Evolutionary conservation across 2,888 invertebrate species (phyloP), one percentile per base, ranked within the genome.

Genomic region (Urechis unicinctus): DNA sequence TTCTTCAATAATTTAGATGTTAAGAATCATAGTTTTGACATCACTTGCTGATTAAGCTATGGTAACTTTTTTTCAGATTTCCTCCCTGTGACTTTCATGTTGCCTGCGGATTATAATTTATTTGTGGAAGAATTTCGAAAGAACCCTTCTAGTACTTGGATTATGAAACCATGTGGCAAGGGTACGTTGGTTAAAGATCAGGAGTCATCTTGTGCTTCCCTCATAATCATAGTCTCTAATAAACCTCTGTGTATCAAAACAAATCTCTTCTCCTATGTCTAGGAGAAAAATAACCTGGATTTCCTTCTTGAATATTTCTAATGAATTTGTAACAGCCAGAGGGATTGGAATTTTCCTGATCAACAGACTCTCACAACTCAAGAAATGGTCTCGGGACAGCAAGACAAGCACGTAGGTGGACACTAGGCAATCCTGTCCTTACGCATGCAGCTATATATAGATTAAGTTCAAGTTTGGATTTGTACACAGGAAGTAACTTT

Each of bases 51-150:
- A n/a, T n/a, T 9, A n/a, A 45, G 13, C 22, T 45, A 9, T n/a
- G n/a, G n/a, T n/a, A n/a, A n/a, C n/a, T 17, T 6, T 13, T 55
- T 64, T 64, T 46, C 68, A 73, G 94, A 95, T 79, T 92, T 95
- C 68, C 88, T 96, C 62, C 95, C 95, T 0, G 85, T 90, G 24
- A 95, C 95, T 0, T 96, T 91, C 76, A 89, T 95, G 41, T 81
- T 96, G 51, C 95, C 95, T 1, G 89, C 91, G 71, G 95, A 96
- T 79, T 96, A 96, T 77, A 95, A 94, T 76, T 87, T 94, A 85
- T 95, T 96, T 78, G 94, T 94, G 1, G 93, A 95, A 74, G 94
- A 95, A 74, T 96, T 94, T 75, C 83, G 93, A 53, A 93, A 92
- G 80, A 89, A 88, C 63, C 93, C 94, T 0, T 89, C 89, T 73